Percentiles rank a stretch among this genome's conserved stretches.
Evolutionary conservation across 2,113 vertebrate genomes (phyloP).

Genomic region (Hyaena hyaena): DNA sequence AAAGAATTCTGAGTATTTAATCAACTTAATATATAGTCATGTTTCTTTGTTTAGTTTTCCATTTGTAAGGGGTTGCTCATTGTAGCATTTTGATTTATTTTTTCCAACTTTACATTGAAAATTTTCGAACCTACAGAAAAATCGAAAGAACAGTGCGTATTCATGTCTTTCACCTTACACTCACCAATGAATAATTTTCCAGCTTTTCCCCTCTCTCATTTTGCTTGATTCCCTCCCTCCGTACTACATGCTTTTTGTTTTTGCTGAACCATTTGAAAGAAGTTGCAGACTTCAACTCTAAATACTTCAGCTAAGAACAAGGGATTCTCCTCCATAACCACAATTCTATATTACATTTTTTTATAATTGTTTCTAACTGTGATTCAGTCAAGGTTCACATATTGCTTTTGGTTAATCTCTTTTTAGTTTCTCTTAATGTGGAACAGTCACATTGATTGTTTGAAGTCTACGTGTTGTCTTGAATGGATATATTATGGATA

Average conservation of each 20-base stretch:
- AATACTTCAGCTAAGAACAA: slow-evolving; percentile 31
- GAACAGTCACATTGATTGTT: background rate
- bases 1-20: slow-evolving; percentile 48
- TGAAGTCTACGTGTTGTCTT: background rate
- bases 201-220: background rate
- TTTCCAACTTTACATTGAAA: slow-evolving; percentile 39
- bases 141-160: background rate
- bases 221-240: background rate
- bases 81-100: slow-evolving; percentile 31
- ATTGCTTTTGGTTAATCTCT: slow-evolving; percentile 42
- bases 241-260: background rate
- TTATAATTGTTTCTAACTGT: background rate
- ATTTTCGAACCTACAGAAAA: slow-evolving; percentile 21
- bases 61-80: background rate
- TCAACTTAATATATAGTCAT: slow-evolving; percentile 12
- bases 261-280: slow-evolving; percentile 10
- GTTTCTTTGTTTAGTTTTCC: slow-evolving; percentile 32
- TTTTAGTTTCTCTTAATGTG: slow-evolving; percentile 34
- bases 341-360: slow-evolving; percentile 38
- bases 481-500: background rate
- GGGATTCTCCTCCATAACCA: background rate
- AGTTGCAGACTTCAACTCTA: background rate
- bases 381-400: background rate
- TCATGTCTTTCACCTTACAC: slow-evolving; percentile 1
- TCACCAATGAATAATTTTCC: slow-evolving; percentile 33